Evolutionary conservation across 2,113 vertebrate genomes (phyloP), one percentile per base, ranked within the genome.

Genomic region (Trematomus loennbergii): DNA sequence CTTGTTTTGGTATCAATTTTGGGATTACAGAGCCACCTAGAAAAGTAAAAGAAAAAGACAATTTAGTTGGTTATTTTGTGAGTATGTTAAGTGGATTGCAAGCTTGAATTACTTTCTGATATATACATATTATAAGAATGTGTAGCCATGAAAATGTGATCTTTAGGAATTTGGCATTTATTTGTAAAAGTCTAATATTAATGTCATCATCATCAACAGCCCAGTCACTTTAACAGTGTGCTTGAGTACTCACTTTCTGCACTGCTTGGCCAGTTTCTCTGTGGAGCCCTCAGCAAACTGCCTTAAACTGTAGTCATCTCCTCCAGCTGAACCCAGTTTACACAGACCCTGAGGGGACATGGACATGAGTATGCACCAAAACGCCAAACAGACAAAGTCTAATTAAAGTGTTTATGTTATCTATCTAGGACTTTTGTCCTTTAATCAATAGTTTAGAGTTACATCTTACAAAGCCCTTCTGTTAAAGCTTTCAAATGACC

Each of bases 271-370:
- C 48, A 99, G 91, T 87, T 99, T 99, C 88, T 99, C 98, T 0
- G 98, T 99, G 9, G 98, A 99, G 11, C 98, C 98, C 84, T 99
- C 98, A 7, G 98, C 97, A 94, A 99, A 99, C 82, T 99, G 98
- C 74, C 97, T 90, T 89, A 99, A 93, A 16, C 94, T 96, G 0
- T 99, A 99, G 78, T 99, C 98, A 9, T 98, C 98, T 25, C 98
- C 98, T 1, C 98, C 98, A 1, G 98, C 98, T 17, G 98, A 99
- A 60, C 98, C 98, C 48, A 99, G 95, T 83, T 99, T 99, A 91
- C 98, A 99, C 61, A 99, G 96, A 64, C 98, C 98, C 98, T 99
- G 89, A 3, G 20, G 79, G 9, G 29, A 82, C 18, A 60, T 50
- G 43, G 10, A 52, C 8, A 72, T 70, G 6, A 61, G 25, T 71